These are phyloP conservation scores for Drosophila arizonae DNA, from an alignment of 1,140 invertebrate species.

Conservation along the genomic window DNA sequence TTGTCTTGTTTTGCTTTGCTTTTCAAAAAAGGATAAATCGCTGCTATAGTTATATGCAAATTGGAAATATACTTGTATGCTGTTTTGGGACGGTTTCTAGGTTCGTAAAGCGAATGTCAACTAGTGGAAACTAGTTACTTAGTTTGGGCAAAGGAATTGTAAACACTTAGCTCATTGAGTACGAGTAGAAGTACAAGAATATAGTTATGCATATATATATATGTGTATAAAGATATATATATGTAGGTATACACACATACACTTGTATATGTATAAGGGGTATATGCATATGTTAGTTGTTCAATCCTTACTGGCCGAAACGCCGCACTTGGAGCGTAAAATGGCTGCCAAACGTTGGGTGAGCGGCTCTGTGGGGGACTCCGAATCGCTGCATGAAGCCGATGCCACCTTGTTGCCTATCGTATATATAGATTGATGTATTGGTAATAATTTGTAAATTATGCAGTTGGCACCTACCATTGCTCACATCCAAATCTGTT, in stretches of 20 bases:
- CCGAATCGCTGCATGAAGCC: constrained; percentile 84
- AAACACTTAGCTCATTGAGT: constrained; percentile 45
- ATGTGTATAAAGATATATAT: not conserved
- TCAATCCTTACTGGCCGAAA: constrained; percentile 55
- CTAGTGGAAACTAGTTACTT: constrained; percentile 60
- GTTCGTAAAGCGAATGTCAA: constrained; percentile 68
- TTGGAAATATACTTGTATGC: constrained; percentile 60
- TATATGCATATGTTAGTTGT: constrained; percentile 4
- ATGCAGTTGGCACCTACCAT: constrained; percentile 45
- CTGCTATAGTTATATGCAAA: constrained; percentile 39
- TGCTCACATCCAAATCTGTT: constrained; percentile 75
- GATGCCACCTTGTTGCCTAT: constrained; percentile 81
- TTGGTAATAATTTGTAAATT: not conserved
- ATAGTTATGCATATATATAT: constrained; percentile 33
- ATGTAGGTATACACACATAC: constrained; percentile 17
- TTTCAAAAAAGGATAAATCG: constrained; percentile 10
- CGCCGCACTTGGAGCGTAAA: constrained; percentile 83
- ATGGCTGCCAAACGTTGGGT: constrained; percentile 84
- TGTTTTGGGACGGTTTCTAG: constrained; percentile 76
- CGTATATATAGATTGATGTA: constrained; percentile 14
- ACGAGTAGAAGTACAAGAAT: constrained; percentile 61
- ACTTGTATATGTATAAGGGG: constrained; percentile 17
- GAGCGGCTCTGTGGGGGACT: constrained; percentile 86
- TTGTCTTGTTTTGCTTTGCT: not conserved
- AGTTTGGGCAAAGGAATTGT: constrained; percentile 59